Evolutionary conservation across 2,113 vertebrate genomes (phyloP).

Genomic region (Ivindomyrus marchei): DNA sequence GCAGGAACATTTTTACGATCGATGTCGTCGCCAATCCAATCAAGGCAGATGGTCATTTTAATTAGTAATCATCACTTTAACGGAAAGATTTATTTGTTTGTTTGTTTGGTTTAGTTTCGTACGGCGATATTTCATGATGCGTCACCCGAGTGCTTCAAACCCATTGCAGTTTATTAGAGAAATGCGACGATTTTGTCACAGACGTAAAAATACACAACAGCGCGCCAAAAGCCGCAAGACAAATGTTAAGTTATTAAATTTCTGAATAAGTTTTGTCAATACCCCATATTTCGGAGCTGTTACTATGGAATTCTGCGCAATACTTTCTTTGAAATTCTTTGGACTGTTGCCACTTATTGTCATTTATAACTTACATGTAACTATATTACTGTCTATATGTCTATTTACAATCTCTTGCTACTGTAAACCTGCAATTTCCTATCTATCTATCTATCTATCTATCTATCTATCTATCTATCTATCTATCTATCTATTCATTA

Average conservation of each 20-base stretch:
- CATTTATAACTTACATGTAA: not conserved
- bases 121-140: not conserved
- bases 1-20: not conserved
- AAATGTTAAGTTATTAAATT: not conserved
- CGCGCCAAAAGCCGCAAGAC: not conserved
- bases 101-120: not conserved
- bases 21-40: not conserved
- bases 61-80: constrained; percentile 5
- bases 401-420: not conserved
- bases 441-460: not conserved
- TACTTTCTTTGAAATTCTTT: not conserved
- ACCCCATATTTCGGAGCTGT: not conserved
- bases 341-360: not conserved
- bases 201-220: not conserved
- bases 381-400: not conserved
- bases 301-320: not conserved
- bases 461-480: not conserved
- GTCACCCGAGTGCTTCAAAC: not conserved
- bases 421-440: not conserved
- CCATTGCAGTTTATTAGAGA: not conserved
- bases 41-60: not conserved
- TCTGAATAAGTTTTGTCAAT: not conserved
- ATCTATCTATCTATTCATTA: not conserved
- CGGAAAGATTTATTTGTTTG: not conserved
- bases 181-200: not conserved